Base-by-base conservation (phyloP, 1,140 invertebrate species). In the Drosophila bocki region DNA sequence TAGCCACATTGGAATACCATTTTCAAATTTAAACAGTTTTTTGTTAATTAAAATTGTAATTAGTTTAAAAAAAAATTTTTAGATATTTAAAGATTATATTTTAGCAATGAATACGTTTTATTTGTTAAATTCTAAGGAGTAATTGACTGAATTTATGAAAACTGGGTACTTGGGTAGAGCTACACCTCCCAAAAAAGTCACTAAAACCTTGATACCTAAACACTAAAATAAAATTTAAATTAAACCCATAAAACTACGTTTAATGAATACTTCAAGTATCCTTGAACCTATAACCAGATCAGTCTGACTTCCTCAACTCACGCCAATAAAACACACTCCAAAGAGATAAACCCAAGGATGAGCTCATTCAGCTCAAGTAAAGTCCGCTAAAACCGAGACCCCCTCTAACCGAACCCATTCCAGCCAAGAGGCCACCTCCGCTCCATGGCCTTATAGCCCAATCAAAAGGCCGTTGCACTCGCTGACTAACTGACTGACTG, bases 401-500 rank as follows among this genome's bases (percentile, higher is more conserved):
- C 26, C 47, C 7, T 13, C 13, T 17, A 64, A 48, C 63, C 63
- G 0, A 57, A 47, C 29, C 51, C 19, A n/a, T n/a, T 17, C 22
- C 42, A 35, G n/a, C 22, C 13, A 60, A 69, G 56, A 48, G 15
- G 15, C 39, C 22, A 44, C 68, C 56, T 22, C 64, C 29, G 12
- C 45, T 39, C 47, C 67, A 37, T 67, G 62, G 39, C 47, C 47
- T 50, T 39, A 22, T 50, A 26, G 48, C 44, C 75, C 56, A 77
- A 77, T 77, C 74, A 77, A 78, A 78, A 78, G 75, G 75, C 75
- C 75, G 75, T 78, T 78, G 75, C 75, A 78, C 75, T 70, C 65
- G 45, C 58, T 56, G 58, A 45, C 48, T 61, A 71, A 72, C 72
- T 75, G 53, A 56, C 57, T 64, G 17, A 62, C 58, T 54, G 58